Evolutionary conservation across 2,888 invertebrate genomes (phyloP), one percentile per base, ranked within the genome.

Genomic region (Baccha elongata): DNA sequence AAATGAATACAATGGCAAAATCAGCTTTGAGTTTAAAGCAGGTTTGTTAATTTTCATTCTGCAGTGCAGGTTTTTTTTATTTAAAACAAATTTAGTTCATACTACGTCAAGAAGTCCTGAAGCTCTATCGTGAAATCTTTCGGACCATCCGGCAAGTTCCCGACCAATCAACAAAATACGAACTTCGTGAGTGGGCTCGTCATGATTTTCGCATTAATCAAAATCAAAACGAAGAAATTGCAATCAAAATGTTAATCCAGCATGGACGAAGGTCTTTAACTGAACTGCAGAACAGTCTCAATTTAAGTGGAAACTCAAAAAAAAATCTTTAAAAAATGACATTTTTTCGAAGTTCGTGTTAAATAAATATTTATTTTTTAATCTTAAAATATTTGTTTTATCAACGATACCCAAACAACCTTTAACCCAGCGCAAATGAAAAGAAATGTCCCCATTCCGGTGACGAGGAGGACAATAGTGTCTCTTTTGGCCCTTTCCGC

Each of bases 101-200:
- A 89, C 89, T 96, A 29, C 93, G 95, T 10, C 94, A 95, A 91
- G 94, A 96, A 91, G 96, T 96, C 0, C 88, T 96, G 17, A 94
- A 93, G 86, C 89, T 96, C 0, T 97, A 96, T 87, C 92, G 95
- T 84, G 93, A 94, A 83, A 94, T 96, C 78, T 93, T 96, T 85
- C 92, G 94, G 60, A 92, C 94, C 6, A 92, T 95, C 55, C 92
- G 92, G 68, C 91, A 93, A 86, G 93, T 96, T 7, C 93, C 94
- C 0, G 94, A 95, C 88, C 90, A 92, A 85, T 89, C 88, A 1
- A 94, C 94, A 62, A 92, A 93, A 75, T 86, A 90, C 1, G 96
- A 96, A 86, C 90, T 97, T 17, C 92, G 90, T 71, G 92, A 93
- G 52, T 97, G 96, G 96, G 94, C 94, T 0, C 92, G 94, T 68